Evolutionary conservation across 64 coral and sea anemone species (phyloP), one percentile per base, ranked within the genome.

Genomic region (Stylophora pistillata): DNA sequence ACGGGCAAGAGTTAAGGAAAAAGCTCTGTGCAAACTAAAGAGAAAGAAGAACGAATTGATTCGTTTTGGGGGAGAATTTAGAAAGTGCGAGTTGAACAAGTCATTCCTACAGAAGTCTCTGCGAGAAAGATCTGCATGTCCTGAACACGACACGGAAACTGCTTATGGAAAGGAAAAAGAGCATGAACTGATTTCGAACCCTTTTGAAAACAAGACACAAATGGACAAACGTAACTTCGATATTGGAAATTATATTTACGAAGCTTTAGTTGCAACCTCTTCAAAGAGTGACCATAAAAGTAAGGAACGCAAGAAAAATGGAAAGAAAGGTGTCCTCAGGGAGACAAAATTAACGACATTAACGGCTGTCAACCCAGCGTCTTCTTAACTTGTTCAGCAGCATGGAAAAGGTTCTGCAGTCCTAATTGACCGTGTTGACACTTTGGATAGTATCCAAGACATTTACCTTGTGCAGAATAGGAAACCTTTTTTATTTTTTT

Each of bases 31-130:
- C 7, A 88, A 69, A 58, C 27, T 26, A 28, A 87, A 93, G 53
- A 79, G 89, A 4, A 82, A 60, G 52, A 81, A 71, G 66, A 91
- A 91, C 69, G 85, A 91, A 63, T n/a, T n/a, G n/a, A 69, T 30
- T 29, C 62, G 78, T 1, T 20, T 23, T 13, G 68, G 88, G 85
- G 85, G 85, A 17, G 26, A 9, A 18, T 87, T 72, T 27, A 74
- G 41, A 10, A 75, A 62, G 53, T 74, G 20, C 23, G 70, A 88
- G 69, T 27, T 47, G 69, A 23, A 20, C 58, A 72, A 56, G 31
- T 9, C 37, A 28, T 34, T 10, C 16, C n/a, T 23, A 74, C 76
- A 81, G 74, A 2, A n/a, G n/a, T n/a, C 25, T 27, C 63, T 37
- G 0, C n/a, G 37, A 71, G 25, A 53, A 18, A n/a, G 37, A n/a